Evolutionary conservation across 2,113 vertebrate genomes (phyloP), one percentile per base, ranked within the genome.

Genomic region (Sorex fumeus): DNA sequence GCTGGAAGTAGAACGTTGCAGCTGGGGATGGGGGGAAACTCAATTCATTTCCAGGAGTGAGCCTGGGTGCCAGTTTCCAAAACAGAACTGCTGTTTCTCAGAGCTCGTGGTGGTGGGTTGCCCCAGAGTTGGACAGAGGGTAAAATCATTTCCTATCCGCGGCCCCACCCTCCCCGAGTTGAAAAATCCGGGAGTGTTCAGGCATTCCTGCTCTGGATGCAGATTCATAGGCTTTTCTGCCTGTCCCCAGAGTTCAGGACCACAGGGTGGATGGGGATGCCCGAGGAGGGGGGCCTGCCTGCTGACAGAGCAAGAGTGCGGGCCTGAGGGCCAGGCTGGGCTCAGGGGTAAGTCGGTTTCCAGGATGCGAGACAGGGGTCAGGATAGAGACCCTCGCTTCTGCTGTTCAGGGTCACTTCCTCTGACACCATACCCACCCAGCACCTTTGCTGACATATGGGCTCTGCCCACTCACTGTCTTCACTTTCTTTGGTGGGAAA

Each of bases 71-170:
- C 98, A 98, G 97, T 97, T 98, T 98, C 97, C 97, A 97, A 98
- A 97, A 98, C 98, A 98, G 97, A 97, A 98, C 98, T 95, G 97
- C 97, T 93, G 90, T 98, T 98, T 98, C 98, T 98, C 97, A 92
- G 93, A 92, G 40, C 95, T 93, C 91, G 88, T 90, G 89, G 96
- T 95, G 97, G 97, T 97, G 95, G 97, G 97, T 97, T 98, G 97
- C 97, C 97, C 97, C 97, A 96, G 97, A 97, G 95, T 91, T 9
- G 95, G 96, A 97, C 91, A 94, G 95, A 97, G 95, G 96, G 97
- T 91, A 96, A 96, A 96, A 86, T 72, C 60, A 16, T 94, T 95
- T 93, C 93, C 90, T 88, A 78, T 84, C 84, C 8, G 1, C 95
- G 82, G 91, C 91, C 18, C 93, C 94, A 90, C 78, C 78, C 87